phyloP scores from a whole-genome alignment of 1,140 invertebrate species.

The Anastatus disparis region DNA sequence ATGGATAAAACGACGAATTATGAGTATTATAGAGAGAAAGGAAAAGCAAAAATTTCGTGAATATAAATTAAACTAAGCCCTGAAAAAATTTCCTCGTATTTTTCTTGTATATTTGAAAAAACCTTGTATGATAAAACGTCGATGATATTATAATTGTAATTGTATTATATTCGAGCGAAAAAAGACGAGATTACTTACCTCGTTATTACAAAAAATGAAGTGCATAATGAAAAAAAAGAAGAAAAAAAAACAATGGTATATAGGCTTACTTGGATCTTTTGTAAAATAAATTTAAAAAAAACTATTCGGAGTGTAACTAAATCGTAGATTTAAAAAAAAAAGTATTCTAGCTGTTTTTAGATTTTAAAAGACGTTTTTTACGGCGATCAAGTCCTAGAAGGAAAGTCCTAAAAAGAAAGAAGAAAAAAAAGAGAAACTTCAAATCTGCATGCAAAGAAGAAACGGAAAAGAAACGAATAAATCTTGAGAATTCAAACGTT shows the following conservation, averaged over 20 bases:
- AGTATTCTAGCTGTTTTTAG: constrained; percentile 10
- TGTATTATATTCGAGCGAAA: neutral
- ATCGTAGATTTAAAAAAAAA: neutral
- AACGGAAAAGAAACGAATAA: too few species aligned
- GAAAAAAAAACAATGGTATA: too few species aligned
- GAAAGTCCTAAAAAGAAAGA: constrained; percentile 28
- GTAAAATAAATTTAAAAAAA: constrained; percentile 22
- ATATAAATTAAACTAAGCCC: too few species aligned
- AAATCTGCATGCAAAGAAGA: neutral
- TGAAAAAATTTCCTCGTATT: too few species aligned
- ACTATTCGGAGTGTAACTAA: neutral
- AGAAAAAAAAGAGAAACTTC: too few species aligned
- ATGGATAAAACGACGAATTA: constrained; percentile 1
- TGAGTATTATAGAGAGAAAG: too few species aligned
- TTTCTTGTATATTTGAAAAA: constrained; percentile 30
- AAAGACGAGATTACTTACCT: neutral
- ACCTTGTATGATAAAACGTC: constrained; percentile 15
- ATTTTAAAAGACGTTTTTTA: constrained; percentile 13
- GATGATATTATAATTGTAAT: neutral
- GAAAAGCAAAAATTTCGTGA: too few species aligned
- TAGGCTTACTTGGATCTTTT: neutral
- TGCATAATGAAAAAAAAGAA: too few species aligned
- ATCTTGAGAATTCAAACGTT: too few species aligned
- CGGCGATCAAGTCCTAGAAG: constrained; percentile 2
- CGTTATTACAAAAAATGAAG: too few species aligned